These are phyloP conservation scores for Burhinus bistriatus DNA, from an alignment of 2,113 vertebrate species.

Conservation along the genomic window DNA sequence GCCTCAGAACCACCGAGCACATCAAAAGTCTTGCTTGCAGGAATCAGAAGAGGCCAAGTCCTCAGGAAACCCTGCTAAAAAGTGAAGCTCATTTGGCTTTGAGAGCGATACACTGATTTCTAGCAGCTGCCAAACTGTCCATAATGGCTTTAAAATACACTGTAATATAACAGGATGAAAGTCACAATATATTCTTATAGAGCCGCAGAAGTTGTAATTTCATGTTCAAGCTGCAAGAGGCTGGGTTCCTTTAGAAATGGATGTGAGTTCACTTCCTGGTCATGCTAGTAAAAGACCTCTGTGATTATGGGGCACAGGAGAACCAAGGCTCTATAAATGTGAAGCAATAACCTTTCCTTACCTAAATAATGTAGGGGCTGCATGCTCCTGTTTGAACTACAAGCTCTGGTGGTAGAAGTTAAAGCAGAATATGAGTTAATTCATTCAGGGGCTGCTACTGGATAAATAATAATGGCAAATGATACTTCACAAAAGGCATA, in stretches of 20 bases:
- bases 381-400: not conserved
- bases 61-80: not conserved
- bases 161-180: not conserved
- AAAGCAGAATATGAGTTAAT: not conserved
- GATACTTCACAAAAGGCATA: not conserved
- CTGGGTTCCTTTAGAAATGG: not conserved
- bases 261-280: constrained; percentile 1
- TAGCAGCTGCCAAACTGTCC: not conserved
- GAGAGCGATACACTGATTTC: not conserved
- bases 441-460: not conserved
- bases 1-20: not conserved
- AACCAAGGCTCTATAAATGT: not conserved
- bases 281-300: not conserved
- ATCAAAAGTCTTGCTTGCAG: not conserved
- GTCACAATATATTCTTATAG: not conserved
- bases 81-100: not conserved
- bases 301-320: not conserved
- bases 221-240: not conserved
- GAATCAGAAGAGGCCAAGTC: not conserved
- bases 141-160: not conserved
- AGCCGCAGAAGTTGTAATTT: not conserved
- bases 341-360: not conserved
- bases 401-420: not conserved
- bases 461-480: not conserved
- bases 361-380: not conserved